These are phyloP conservation scores for Elymnias hypermnestra DNA, from an alignment of 1,140 invertebrate genomes.

Conservation along the genomic window DNA sequence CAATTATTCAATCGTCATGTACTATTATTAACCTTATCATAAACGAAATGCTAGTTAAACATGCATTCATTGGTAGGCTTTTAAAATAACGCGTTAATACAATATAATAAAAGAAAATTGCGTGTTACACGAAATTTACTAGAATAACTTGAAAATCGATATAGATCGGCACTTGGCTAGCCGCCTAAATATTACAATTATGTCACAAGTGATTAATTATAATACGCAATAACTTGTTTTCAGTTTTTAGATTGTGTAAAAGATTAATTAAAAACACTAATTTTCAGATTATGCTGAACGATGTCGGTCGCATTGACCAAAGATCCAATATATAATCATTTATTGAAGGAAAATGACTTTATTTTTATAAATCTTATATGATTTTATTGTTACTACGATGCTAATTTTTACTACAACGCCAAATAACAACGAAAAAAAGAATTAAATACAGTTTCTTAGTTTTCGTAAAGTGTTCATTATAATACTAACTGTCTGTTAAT, in stretches of 20 bases:
- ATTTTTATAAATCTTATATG: too few species aligned
- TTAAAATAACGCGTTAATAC: constrained; percentile 8
- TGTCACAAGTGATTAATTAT: constrained; percentile 7
- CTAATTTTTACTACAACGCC: too few species aligned
- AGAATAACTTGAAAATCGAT: constrained; percentile 16
- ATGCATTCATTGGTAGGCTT: not conserved
- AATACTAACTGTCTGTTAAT: too few species aligned
- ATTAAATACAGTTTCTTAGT: too few species aligned
- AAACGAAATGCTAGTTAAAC: not conserved
- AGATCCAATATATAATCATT: too few species aligned
- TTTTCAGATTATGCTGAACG: not conserved
- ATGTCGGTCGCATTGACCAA: too few species aligned
- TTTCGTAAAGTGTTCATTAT: too few species aligned
- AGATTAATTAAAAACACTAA: not conserved
- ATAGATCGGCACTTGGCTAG: constrained; percentile 1
- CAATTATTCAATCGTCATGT: not conserved
- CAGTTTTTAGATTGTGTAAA: not conserved
- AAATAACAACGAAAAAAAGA: too few species aligned
- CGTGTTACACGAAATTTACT: constrained; percentile 18
- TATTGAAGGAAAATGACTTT: too few species aligned
- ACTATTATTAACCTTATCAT: not conserved
- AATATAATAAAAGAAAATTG: constrained; percentile 7
- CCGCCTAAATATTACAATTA: constrained; percentile 15
- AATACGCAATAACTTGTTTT: not conserved
- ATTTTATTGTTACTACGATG: too few species aligned